A percentile compares a stretch with the other conserved stretches of the same genome.
Evolutionary conservation across 1,140 invertebrate genomes (phyloP).

Genomic region (Colletes gigas): DNA sequence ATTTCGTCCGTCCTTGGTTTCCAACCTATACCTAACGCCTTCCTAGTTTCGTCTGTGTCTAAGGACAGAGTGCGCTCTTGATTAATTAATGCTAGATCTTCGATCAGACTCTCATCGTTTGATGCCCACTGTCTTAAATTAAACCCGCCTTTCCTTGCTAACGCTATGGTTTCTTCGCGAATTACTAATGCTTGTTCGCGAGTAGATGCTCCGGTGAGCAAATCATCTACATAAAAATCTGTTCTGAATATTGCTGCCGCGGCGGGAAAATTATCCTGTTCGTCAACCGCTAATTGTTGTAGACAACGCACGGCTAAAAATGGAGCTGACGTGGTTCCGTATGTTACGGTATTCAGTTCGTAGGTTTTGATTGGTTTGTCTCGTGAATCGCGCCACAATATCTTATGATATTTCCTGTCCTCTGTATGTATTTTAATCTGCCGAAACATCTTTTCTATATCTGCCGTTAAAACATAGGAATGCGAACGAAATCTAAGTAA

Average conservation of each 20-base stretch:
- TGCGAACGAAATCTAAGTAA: background rate
- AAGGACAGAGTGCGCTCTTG: background rate
- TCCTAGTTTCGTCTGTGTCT: too few species aligned
- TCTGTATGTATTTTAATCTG: background rate
- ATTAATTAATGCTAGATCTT: background rate
- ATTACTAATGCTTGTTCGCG: background rate
- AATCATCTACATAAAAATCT: constrained; percentile 6
- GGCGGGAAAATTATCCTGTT: background rate
- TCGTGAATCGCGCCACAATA: background rate
- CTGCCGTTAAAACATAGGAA: background rate
- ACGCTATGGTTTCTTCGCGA: background rate
- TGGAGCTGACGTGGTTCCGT: too few species aligned
- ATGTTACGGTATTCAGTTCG: background rate
- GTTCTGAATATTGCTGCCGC: background rate
- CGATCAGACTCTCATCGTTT: background rate
- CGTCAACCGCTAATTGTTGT: background rate
- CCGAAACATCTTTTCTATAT: constrained; percentile 6
- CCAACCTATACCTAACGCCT: background rate
- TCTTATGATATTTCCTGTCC: background rate
- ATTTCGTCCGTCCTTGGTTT: background rate
- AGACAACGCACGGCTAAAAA: background rate
- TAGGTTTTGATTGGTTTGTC: background rate
- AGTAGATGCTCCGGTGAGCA: too few species aligned
- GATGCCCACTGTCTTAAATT: background rate
- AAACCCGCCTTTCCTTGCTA: background rate